A percentile compares a stretch with the other conserved stretches of the same genome.
Conservation (phyloP, 92 coral and sea anemone species). For the Bergia sp. region DNA sequence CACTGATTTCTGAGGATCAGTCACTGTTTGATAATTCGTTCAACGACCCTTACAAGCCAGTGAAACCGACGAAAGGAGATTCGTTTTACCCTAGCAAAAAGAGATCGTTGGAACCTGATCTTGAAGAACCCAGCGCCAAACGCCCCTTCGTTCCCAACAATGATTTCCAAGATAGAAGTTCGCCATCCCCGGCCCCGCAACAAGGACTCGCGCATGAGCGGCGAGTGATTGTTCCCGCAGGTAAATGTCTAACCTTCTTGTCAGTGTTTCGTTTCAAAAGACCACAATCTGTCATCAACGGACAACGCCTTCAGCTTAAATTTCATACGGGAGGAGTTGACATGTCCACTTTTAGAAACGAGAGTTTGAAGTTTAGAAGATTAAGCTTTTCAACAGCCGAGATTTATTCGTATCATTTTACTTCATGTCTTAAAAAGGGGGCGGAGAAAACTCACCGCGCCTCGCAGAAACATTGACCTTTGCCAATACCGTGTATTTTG, state of each 20-base stretch:
- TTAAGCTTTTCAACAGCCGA: background rate
- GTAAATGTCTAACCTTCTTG: constrained; percentile 55
- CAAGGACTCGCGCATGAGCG: constrained; percentile 89
- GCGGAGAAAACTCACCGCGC: constrained; percentile 43
- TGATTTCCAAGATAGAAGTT: constrained; percentile 90
- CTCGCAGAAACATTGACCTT: background rate
- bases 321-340: constrained; percentile 30
- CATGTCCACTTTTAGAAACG: constrained; percentile 40
- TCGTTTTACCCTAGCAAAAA: constrained; percentile 79
- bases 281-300: constrained; percentile 55
- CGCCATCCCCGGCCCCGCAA: constrained; percentile 94
- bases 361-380: constrained; percentile 16
- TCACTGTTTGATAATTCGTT: constrained; percentile 91
- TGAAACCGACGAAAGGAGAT: constrained; percentile 74
- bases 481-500: background rate
- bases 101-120: constrained; percentile 84
- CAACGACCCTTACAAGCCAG: constrained; percentile 93
- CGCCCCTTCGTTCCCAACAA: constrained; percentile 90
- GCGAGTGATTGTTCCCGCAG: constrained; percentile 99
- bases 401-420: constrained; percentile 14
- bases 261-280: constrained; percentile 47
- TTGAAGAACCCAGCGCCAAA: constrained; percentile 92
- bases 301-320: constrained; percentile 48
- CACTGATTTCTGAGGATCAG: constrained; percentile 86
- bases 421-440: constrained; percentile 33